Percentiles rank a stretch among this genome's conserved stretches.
Conservation (phyloP, 2,113 vertebrate species). For the Gila orcuttii region DNA sequence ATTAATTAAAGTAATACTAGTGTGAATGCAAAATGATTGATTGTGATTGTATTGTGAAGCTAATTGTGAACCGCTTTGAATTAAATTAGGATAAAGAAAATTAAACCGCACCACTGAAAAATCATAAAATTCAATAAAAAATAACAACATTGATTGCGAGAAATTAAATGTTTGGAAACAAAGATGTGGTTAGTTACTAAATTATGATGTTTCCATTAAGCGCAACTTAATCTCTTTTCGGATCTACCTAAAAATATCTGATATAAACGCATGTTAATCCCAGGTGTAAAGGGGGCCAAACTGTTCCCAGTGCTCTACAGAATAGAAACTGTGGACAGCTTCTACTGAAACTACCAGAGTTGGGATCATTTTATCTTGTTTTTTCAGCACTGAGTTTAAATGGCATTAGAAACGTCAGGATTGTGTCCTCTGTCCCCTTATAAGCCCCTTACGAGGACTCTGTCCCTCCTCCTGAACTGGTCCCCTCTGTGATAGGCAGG, state of each 20-base stretch:
- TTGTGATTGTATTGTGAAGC: no score
- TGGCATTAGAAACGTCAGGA: conserved; percentile 2
- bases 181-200: background rate
- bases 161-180: background rate
- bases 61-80: no score
- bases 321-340: background rate
- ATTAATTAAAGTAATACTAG: no score
- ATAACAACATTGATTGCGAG: background rate
- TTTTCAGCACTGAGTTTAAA: background rate
- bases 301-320: background rate
- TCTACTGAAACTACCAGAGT: background rate
- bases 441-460: conserved; percentile 47
- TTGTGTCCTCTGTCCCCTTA: conserved; percentile 34
- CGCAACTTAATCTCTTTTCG: background rate
- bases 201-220: background rate
- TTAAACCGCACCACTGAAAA: background rate
- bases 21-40: no score
- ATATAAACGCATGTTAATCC: background rate
- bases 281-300: background rate
- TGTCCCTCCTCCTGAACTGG: conserved; percentile 58
- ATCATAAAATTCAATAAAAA: background rate
- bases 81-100: background rate
- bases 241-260: background rate
- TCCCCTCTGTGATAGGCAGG: conserved; percentile 57
- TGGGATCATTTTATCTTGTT: background rate